phyloP scores from a whole-genome alignment of 2,113 vertebrate species.

The Macquaria ambigua region DNA sequence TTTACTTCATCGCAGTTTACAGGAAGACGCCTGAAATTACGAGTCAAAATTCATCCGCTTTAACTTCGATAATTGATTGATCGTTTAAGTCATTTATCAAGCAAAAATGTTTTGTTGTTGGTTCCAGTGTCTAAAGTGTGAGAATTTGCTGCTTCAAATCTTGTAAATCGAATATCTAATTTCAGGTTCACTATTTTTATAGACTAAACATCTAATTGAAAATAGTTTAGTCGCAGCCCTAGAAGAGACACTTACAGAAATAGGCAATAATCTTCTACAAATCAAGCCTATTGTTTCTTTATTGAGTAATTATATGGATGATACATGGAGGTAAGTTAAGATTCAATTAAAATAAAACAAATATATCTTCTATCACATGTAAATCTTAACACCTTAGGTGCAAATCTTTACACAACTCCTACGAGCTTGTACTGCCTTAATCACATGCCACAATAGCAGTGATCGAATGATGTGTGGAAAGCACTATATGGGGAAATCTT shows the following conservation, averaged over 20 bases:
- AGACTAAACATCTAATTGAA: neutral
- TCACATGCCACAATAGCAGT: neutral
- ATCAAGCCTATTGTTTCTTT: neutral
- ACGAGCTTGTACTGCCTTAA: neutral
- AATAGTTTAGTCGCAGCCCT: neutral
- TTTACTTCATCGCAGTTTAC: neutral
- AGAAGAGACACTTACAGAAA: neutral
- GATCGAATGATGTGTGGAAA: neutral
- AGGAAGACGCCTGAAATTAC: neutral
- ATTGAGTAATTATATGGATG: neutral
- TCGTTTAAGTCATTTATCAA: neutral
- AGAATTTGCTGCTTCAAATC: neutral
- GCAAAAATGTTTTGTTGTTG: too few relatives aligned
- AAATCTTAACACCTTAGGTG: conserved; percentile 15
- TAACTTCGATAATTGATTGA: neutral
- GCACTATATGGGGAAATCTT: neutral
- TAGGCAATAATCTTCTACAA: neutral
- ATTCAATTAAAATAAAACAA: neutral
- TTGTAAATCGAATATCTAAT: too few relatives aligned
- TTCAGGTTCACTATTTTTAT: neutral
- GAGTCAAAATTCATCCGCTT: neutral
- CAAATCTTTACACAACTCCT: conserved; percentile 31
- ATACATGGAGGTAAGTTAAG: neutral
- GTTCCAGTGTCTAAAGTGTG: neutral
- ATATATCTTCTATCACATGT: neutral